phyloP scores from a whole-genome alignment of 2,888 invertebrate genomes.

The Erebia palarica region DNA sequence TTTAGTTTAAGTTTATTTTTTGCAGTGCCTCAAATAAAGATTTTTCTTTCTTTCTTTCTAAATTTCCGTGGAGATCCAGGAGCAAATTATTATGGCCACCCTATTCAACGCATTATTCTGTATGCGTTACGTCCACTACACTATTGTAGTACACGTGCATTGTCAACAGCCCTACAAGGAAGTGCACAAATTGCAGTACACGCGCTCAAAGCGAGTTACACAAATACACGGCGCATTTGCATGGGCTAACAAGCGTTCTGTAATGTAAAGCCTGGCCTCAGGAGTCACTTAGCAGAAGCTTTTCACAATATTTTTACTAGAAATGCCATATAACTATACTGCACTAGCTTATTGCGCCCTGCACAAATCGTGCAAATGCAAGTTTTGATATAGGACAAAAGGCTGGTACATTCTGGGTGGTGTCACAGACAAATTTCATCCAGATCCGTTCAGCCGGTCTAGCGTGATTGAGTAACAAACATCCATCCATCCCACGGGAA shows the following conservation, averaged over 20 bases:
- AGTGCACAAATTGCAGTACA: conserved; percentile 6
- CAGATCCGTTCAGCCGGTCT: no score
- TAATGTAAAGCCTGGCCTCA: not conserved
- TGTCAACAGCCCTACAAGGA: conserved; percentile 7
- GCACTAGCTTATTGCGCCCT: not conserved
- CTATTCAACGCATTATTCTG: not conserved
- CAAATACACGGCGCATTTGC: not conserved
- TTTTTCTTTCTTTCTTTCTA: no score
- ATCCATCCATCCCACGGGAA: no score
- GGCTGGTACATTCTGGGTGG: no score
- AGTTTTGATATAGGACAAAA: no score
- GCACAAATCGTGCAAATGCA: no score
- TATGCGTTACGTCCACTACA: not conserved
- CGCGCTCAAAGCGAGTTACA: conserved; percentile 1
- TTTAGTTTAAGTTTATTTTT: no score
- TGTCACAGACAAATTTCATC: no score
- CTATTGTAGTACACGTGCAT: not conserved
- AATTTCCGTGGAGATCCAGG: no score
- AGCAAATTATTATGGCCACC: not conserved
- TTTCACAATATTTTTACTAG: not conserved
- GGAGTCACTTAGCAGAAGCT: not conserved
- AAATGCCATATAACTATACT: not conserved
- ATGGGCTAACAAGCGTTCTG: not conserved
- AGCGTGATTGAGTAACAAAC: no score
- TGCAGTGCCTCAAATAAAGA: no score